Evolutionary conservation across 2,113 vertebrate species (phyloP).

Genomic region (Tragulus kanchil): DNA sequence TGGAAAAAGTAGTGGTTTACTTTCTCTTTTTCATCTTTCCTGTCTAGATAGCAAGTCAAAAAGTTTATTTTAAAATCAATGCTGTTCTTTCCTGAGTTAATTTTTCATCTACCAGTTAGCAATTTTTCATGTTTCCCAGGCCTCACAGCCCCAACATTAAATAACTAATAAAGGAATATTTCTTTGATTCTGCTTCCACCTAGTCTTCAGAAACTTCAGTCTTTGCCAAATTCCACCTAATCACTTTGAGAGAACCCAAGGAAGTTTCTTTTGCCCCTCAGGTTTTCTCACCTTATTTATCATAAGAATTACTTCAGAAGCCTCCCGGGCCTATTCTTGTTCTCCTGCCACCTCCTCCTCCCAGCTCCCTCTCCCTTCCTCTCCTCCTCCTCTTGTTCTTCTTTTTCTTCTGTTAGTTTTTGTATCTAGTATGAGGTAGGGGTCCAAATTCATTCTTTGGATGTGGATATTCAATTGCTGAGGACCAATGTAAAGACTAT

Average conservation of each 20-base stretch:
- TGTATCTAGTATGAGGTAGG: neutral
- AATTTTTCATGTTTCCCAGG: neutral
- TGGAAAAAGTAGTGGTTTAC: neutral
- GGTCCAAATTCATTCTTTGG: neutral
- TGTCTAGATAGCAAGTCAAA: constrained; percentile 3
- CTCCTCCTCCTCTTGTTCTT: neutral
- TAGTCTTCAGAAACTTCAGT: neutral
- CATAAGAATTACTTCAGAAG: neutral
- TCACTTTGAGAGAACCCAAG: neutral
- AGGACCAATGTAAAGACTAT: neutral
- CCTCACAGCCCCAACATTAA: neutral
- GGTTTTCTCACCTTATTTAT: neutral
- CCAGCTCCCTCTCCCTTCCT: neutral
- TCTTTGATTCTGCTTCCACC: neutral
- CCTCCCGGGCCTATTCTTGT: neutral
- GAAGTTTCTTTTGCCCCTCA: neutral
- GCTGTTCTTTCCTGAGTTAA: neutral
- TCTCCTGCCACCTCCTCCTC: neutral
- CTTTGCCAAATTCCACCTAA: neutral
- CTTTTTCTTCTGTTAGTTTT: neutral
- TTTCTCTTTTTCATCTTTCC: neutral
- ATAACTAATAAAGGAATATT: neutral
- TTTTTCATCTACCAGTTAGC: neutral
- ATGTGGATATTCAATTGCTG: neutral
- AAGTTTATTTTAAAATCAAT: neutral